Percentiles rank a stretch among this genome's conserved stretches.
Conservation (phyloP, 2,888 invertebrate genomes). For the Chalcis sispes region DNA sequence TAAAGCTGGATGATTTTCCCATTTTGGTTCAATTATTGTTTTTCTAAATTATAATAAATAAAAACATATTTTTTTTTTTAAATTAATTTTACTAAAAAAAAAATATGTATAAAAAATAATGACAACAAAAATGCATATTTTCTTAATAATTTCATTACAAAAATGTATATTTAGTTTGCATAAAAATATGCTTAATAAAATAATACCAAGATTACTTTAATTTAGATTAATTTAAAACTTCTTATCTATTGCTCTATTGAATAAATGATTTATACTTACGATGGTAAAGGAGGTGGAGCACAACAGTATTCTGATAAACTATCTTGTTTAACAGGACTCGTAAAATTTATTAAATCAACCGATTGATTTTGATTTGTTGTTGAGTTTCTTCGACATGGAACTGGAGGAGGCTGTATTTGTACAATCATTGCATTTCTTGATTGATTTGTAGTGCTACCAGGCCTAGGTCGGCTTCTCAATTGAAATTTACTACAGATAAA, state of each 20-base stretch:
- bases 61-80: too few species aligned
- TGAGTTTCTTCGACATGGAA: conserved; percentile 73
- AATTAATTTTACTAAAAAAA: background rate
- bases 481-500: conserved; percentile 71
- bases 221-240: background rate
- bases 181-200: background rate
- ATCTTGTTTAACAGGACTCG: conserved; percentile 73
- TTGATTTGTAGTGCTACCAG: conserved; percentile 77
- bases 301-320: conserved; percentile 69
- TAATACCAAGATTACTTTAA: background rate
- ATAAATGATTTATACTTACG: conserved; percentile 63
- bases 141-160: conserved; percentile 20
- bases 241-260: background rate
- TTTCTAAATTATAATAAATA: conserved; percentile 63
- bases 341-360: conserved; percentile 73
- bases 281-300: conserved; percentile 67
- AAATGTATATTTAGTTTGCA: background rate
- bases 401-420: conserved; percentile 75
- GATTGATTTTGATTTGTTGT: conserved; percentile 66
- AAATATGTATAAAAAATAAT: conserved; percentile 1
- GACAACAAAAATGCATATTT: background rate
- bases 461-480: conserved; percentile 79
- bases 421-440: conserved; percentile 75
- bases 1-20: conserved; percentile 73
- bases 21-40: conserved; percentile 70